phyloP scores from a whole-genome alignment of 53 echinoderm and acorn worm genomes.

The Holothuria leucospilota region DNA sequence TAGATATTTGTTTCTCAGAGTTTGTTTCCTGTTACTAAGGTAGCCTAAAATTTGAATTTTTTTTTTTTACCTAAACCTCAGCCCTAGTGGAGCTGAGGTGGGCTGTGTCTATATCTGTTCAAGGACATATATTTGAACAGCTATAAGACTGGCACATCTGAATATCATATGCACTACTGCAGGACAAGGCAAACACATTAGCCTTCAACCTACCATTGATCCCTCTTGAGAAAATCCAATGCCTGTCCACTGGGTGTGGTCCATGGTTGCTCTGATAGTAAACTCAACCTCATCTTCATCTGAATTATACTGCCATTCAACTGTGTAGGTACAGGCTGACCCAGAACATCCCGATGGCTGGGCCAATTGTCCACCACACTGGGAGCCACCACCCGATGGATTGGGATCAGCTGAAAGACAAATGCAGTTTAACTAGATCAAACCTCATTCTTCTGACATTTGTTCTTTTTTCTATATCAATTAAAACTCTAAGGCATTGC shows the following conservation, averaged over 20 bases:
- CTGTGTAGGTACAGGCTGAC: not conserved
- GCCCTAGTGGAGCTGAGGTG: not conserved
- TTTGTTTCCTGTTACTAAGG: too few relatives aligned
- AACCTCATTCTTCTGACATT: too few relatives aligned
- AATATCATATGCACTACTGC: not conserved
- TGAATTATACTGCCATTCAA: not conserved
- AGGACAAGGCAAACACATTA: not conserved
- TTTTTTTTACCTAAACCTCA: too few relatives aligned
- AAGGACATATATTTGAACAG: too few relatives aligned
- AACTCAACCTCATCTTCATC: constrained; percentile 65
- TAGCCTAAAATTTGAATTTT: too few relatives aligned
- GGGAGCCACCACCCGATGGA: not conserved
- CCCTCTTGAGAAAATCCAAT: constrained; percentile 77
- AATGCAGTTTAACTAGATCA: too few relatives aligned
- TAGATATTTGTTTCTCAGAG: too few relatives aligned
- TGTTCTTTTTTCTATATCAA: too few relatives aligned
- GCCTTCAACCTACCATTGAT: constrained; percentile 63
- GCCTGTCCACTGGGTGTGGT: constrained; percentile 69
- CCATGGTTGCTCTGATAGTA: constrained; percentile 56
- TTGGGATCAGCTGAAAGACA: constrained; percentile 11
- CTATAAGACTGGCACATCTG: not conserved
- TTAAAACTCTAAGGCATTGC: too few relatives aligned
- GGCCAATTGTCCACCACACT: not conserved
- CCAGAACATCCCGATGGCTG: constrained; percentile 2
- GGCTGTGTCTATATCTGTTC: too few relatives aligned